Conservation (phyloP, 2,888 invertebrate species). For the Sericinus montela region DNA sequence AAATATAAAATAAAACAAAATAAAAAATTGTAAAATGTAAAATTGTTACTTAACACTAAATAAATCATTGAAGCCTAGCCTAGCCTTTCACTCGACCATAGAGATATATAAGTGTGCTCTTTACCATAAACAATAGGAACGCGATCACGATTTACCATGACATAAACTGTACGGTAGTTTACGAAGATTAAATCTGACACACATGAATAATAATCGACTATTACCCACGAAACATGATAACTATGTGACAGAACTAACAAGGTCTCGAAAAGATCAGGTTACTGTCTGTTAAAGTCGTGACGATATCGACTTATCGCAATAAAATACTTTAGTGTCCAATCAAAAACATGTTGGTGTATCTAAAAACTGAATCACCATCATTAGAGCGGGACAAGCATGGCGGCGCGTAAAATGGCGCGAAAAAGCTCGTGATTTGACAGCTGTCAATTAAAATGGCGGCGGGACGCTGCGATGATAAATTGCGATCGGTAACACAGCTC, state of each 20-base stretch:
- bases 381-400: slow-evolving; percentile 35
- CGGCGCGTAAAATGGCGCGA: slow-evolving; percentile 58
- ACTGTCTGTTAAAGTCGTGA: slow-evolving; percentile 21
- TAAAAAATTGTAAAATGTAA: too few relatives aligned
- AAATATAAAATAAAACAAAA: too few relatives aligned
- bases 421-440: slow-evolving; percentile 65
- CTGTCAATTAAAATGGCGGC: slow-evolving; percentile 68
- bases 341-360: slow-evolving; percentile 43
- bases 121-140: too few relatives aligned
- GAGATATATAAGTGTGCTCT: too few relatives aligned
- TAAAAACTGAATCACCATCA: slow-evolving; percentile 55
- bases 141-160: too few relatives aligned
- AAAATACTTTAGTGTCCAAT: slow-evolving; percentile 31
- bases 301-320: slow-evolving; percentile 25
- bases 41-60: too few relatives aligned
- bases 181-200: not conserved
- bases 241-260: slow-evolving; percentile 7
- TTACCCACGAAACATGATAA: not conserved
- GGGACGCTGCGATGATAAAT: slow-evolving; percentile 46
- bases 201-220: not conserved
- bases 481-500: slow-evolving; percentile 36
- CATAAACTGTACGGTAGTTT: too few relatives aligned
- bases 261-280: slow-evolving; percentile 5
- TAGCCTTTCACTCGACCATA: too few relatives aligned
- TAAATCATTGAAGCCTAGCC: too few relatives aligned